Evolutionary conservation across 2,113 vertebrate genomes (phyloP).

Genomic region (Ailuropoda melanoleuca): DNA sequence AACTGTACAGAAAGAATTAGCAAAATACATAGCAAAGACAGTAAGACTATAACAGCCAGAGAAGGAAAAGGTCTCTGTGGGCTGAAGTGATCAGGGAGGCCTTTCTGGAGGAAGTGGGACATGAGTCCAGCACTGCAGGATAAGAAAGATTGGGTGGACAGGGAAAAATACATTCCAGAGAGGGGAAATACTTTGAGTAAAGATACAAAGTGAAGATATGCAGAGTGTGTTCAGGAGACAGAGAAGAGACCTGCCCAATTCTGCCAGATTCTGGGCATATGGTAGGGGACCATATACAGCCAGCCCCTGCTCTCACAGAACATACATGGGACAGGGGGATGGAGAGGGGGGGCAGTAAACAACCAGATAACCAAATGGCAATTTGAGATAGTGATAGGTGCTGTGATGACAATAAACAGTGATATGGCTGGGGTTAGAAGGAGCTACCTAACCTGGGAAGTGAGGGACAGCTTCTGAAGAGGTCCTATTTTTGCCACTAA

Average conservation of each 20-base stretch:
- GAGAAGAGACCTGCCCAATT: not conserved
- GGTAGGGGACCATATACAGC: not conserved
- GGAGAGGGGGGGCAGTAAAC: not conserved
- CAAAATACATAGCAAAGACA: not conserved
- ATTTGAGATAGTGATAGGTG: not conserved
- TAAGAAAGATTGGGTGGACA: not conserved
- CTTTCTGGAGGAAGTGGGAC: not conserved
- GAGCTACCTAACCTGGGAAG: not conserved
- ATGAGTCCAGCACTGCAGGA: not conserved
- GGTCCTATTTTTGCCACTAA: not conserved
- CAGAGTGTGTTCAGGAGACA: not conserved
- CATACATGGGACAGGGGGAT: not conserved
- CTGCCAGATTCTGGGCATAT: not conserved
- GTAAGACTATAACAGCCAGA: not conserved
- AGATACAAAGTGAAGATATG: not conserved
- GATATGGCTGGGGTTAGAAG: not conserved
- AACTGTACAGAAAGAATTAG: not conserved
- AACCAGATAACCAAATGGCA: not conserved
- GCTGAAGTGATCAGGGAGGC: not conserved
- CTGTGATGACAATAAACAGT: not conserved
- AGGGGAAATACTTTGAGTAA: not conserved
- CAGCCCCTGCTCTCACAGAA: not conserved
- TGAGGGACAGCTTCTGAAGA: not conserved
- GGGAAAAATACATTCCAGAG: not conserved
- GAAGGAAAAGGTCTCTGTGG: constrained; percentile 7